Percentiles rank a stretch among this genome's conserved stretches.
phyloP scores from a whole-genome alignment of 2,113 vertebrate genomes.

The Petrocephalus zakoni region DNA sequence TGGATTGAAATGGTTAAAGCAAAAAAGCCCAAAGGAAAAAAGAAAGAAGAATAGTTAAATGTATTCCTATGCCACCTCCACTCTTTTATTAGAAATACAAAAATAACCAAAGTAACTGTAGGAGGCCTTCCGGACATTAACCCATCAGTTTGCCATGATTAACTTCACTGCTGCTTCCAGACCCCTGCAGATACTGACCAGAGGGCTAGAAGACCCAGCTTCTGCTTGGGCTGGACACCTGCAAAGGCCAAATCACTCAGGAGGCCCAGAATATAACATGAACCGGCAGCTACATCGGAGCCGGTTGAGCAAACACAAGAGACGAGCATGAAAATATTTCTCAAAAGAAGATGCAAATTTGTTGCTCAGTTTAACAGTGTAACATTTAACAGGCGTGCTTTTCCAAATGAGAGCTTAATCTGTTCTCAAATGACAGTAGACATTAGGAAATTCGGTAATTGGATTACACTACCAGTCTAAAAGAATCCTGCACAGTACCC shows the following conservation, averaged over 20 bases:
- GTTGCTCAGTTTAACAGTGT: neutral
- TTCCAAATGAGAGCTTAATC: neutral
- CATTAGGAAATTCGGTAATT: neutral
- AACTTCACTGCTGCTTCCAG: neutral
- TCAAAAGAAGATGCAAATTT: neutral
- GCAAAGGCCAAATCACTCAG: neutral
- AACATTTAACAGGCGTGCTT: neutral
- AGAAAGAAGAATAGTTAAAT: conserved; percentile 67
- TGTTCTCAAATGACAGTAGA: neutral
- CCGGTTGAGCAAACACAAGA: neutral
- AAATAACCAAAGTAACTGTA: neutral
- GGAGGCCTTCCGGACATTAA: neutral
- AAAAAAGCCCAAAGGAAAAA: conserved; percentile 45
- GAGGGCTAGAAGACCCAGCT: neutral
- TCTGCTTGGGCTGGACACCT: neutral
- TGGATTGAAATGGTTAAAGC: conserved; percentile 64
- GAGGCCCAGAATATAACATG: neutral
- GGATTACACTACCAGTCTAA: neutral
- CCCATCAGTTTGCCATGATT: neutral
- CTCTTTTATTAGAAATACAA: neutral
- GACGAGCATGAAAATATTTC: neutral
- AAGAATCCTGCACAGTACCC: neutral
- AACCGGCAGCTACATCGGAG: neutral
- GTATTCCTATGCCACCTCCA: conserved; percentile 48
- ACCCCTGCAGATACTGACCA: neutral